These are phyloP conservation scores for Cassiopea xamachana DNA, from an alignment of 30 jellyfish, hydroid and myxozoan species.

Conservation along the genomic window DNA sequence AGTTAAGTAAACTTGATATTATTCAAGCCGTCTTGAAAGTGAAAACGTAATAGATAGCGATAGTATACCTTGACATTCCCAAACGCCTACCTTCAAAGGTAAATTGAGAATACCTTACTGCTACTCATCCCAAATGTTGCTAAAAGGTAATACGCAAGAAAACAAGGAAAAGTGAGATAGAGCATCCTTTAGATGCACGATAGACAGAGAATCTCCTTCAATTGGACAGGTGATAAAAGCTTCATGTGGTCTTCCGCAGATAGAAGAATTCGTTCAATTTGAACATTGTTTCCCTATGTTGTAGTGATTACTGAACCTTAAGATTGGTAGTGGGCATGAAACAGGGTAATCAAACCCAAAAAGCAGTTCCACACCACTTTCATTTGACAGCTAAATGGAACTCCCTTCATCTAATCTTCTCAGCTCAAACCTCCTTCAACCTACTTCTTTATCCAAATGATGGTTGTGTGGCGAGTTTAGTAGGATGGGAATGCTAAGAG, in stretches of 20 bases:
- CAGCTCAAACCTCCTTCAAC: too few relatives aligned
- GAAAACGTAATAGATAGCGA: neutral
- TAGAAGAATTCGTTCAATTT: conserved; percentile 12
- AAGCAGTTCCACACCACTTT: neutral
- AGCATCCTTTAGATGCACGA: neutral
- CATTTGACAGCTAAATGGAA: neutral
- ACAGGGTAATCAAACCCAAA: neutral
- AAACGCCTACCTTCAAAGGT: neutral
- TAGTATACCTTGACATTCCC: neutral
- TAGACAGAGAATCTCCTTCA: neutral
- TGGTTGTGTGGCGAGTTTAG: too few relatives aligned
- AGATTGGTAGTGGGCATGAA: neutral
- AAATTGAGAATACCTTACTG: neutral
- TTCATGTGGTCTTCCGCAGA: conserved; percentile 41
- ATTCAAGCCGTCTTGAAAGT: neutral
- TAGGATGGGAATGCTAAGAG: too few relatives aligned
- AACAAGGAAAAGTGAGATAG: neutral
- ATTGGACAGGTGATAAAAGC: conserved; percentile 7
- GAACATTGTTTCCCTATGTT: conserved; percentile 1
- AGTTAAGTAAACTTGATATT: neutral
- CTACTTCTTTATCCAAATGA: too few relatives aligned
- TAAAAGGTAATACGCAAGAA: neutral
- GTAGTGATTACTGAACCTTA: conserved; percentile 12
- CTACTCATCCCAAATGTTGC: neutral
- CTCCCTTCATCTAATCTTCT: neutral